A percentile compares a stretch with the other conserved stretches of the same genome.
These are phyloP conservation scores for Mythimna loreyi DNA, from an alignment of 2,888 invertebrate genomes.

Conservation along the genomic window DNA sequence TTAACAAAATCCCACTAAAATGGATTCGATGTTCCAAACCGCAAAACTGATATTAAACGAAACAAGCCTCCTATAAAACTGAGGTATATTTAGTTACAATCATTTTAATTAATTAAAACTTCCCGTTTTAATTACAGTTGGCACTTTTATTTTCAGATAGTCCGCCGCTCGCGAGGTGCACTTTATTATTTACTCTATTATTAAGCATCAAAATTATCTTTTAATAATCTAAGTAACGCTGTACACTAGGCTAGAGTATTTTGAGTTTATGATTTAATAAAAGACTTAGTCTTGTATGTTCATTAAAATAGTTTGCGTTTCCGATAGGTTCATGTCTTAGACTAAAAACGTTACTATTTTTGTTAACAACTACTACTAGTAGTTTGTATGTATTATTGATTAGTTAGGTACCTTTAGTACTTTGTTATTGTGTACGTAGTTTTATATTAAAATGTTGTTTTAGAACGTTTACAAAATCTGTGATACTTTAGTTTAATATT, in stretches of 20 bases:
- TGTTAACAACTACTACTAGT: constrained; percentile 12
- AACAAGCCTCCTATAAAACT: constrained; percentile 26
- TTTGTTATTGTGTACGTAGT: constrained; percentile 13
- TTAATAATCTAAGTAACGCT: constrained; percentile 42
- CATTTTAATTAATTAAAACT: constrained; percentile 42
- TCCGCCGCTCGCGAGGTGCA: constrained; percentile 48
- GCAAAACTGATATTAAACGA: constrained; percentile 16
- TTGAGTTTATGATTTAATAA: constrained; percentile 42
- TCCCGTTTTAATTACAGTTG: constrained; percentile 37
- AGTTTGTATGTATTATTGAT: constrained; percentile 15
- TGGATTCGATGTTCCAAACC: constrained; percentile 23
- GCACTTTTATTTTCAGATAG: constrained; percentile 66
- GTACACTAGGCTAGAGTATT: constrained; percentile 39
- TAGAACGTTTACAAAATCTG: constrained; percentile 63
- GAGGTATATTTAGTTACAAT: constrained; percentile 25
- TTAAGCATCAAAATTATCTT: constrained; percentile 35
- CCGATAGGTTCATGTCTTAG: constrained; percentile 15
- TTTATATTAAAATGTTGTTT: constrained; percentile 37
- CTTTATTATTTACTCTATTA: constrained; percentile 47
- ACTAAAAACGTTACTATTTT: constrained; percentile 16
- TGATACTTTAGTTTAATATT: constrained; percentile 64
- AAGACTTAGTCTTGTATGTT: constrained; percentile 38
- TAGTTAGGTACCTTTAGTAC: neutral
- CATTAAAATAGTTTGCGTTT: constrained; percentile 19
- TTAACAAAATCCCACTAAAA: constrained; percentile 5